Conservation (phyloP, 53 echinoderm and acorn worm genomes). For the Paelopatides confundens region DNA sequence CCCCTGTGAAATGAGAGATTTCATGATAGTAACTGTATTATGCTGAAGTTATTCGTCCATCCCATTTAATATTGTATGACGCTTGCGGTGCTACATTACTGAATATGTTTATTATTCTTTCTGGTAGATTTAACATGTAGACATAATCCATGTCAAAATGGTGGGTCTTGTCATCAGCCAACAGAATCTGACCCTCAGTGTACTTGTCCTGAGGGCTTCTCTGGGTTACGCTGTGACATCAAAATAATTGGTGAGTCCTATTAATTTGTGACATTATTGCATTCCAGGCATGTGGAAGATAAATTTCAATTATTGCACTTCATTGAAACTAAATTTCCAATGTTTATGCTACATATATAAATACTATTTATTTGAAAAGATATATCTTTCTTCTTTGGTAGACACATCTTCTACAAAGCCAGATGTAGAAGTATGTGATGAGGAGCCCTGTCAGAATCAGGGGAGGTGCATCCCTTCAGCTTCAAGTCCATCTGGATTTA, state of each 20-base stretch:
- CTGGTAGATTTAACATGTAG: slow-evolving; percentile 28
- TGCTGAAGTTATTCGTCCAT: too few species aligned
- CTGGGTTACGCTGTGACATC: slow-evolving; percentile 44
- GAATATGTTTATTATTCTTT: neutral
- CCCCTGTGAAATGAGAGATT: too few species aligned
- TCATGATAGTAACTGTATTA: too few species aligned
- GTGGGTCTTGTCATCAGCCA: slow-evolving; percentile 50
- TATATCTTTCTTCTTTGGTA: neutral
- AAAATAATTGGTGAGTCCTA: neutral
- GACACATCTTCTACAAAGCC: neutral
- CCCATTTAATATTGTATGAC: too few species aligned
- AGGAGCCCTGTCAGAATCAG: slow-evolving; percentile 51
- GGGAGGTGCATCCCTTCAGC: slow-evolving; percentile 34
- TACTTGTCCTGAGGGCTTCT: slow-evolving; percentile 44
- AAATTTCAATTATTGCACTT: too few species aligned
- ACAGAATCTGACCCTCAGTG: slow-evolving; percentile 38
- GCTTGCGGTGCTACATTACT: too few species aligned
- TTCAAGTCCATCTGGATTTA: slow-evolving; percentile 31
- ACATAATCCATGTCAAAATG: slow-evolving; percentile 56
- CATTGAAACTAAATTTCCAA: too few species aligned
- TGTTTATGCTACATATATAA: too few species aligned
- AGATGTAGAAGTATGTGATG: slow-evolving; percentile 41
- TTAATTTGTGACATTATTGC: too few species aligned
- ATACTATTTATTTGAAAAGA: too few species aligned
- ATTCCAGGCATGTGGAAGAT: too few species aligned